Base-by-base conservation (phyloP, 35 echinoderm and acorn worm species). In the Ophioderma brevispina region DNA sequence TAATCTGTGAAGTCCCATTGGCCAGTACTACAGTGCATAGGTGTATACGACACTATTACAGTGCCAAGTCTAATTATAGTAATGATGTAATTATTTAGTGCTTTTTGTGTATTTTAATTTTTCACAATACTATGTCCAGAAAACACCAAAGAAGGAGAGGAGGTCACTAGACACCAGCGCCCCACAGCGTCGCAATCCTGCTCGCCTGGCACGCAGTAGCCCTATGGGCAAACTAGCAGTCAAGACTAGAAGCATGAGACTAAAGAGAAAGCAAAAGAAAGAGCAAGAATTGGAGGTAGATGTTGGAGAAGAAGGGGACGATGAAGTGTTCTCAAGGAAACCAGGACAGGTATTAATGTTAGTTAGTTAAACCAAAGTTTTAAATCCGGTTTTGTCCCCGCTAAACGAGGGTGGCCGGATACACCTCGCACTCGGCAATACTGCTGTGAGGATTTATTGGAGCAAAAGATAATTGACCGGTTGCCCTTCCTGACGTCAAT, bases 321-420 rank as follows among this genome's bases (percentile, higher is more conserved):
- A 91, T 32, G 80, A 91, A 13, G 25, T 84, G 39, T 91, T 91
- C 39, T 80, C 89, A n/a, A 40, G 82, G 25, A 52, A 83, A 23
- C 79, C 80, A 31, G 89, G 89, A n/a, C 35, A 91, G 89, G 89
- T 91, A 46, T n/a, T n/a, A n/a, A n/a, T n/a, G n/a, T n/a, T n/a
- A n/a, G n/a, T n/a, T n/a, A n/a, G n/a, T n/a, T n/a, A n/a, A n/a
- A n/a, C n/a, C n/a, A n/a, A n/a, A n/a, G n/a, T n/a, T n/a, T n/a
- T n/a, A n/a, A n/a, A n/a, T n/a, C n/a, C n/a, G n/a, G n/a, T n/a
- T n/a, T n/a, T n/a, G n/a, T n/a, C n/a, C n/a, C n/a, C n/a, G n/a
- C n/a, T n/a, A n/a, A n/a, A n/a, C n/a, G n/a, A n/a, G n/a, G n/a
- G n/a, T n/a, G n/a, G n/a, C n/a, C n/a, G n/a, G n/a, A n/a, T n/a